Percentiles rank a stretch among this genome's conserved stretches.
These are phyloP conservation scores for Catagonus wagneri DNA, from an alignment of 2,113 vertebrate genomes.

Conservation along the genomic window DNA sequence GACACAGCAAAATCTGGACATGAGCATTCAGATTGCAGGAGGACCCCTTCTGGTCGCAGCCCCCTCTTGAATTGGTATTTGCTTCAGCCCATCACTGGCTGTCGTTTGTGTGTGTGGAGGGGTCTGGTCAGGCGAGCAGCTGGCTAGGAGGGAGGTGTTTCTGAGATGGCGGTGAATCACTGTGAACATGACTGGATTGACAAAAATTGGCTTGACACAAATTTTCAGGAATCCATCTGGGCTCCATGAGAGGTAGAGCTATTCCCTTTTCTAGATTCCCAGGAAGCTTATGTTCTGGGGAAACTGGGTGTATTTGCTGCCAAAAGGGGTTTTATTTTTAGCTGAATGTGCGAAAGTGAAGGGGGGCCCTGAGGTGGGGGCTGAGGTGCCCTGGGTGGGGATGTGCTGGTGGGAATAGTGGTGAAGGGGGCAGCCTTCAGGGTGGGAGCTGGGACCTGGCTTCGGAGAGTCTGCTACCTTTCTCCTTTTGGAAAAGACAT, in stretches of 20 bases:
- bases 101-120: too few species aligned
- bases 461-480: not conserved
- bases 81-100: not conserved
- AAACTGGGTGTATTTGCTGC: not conserved
- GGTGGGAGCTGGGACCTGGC: not conserved
- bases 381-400: not conserved
- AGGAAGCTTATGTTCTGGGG: slow-evolving; percentile 66
- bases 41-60: not conserved
- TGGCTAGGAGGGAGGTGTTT: not conserved
- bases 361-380: not conserved
- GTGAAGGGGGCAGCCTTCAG: not conserved
- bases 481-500: not conserved
- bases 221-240: slow-evolving; percentile 52
- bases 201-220: not conserved
- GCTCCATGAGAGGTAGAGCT: slow-evolving; percentile 1
- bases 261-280: not conserved
- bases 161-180: not conserved
- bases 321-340: slow-evolving; percentile 69
- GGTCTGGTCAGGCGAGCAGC: not conserved
- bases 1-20: not conserved
- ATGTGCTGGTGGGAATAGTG: not conserved
- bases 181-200: not conserved
- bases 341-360: slow-evolving; percentile 47
- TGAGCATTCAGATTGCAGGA: not conserved
- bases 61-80: not conserved